These are phyloP conservation scores for Dicranocentrus wangi DNA, from an alignment of 2,888 invertebrate species.

Conservation along the genomic window DNA sequence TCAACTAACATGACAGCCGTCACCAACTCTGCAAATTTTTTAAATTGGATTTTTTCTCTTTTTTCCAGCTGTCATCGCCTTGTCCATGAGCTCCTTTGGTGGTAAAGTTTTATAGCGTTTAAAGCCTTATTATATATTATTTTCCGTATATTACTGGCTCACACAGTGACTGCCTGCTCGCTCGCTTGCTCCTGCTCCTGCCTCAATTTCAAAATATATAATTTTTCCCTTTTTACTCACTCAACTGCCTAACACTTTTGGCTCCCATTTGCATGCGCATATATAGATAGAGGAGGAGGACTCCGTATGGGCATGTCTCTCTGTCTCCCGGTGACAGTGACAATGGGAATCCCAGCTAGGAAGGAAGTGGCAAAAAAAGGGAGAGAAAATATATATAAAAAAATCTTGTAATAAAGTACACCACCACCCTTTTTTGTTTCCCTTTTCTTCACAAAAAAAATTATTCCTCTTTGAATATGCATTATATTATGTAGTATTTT, in stretches of 20 bases:
- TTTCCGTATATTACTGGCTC: no score
- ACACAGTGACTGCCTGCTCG: no score
- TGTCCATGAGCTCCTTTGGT: slow-evolving; percentile 58
- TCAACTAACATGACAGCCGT: slow-evolving; percentile 71
- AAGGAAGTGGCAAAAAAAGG: slow-evolving; percentile 31
- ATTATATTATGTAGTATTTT: neutral
- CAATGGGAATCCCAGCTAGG: slow-evolving; percentile 24
- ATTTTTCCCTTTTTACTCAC: no score
- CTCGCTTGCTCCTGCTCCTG: no score
- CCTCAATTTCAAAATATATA: no score
- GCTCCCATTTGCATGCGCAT: no score
- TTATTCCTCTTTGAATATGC: neutral
- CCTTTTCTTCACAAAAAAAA: neutral
- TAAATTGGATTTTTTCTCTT: slow-evolving; percentile 73
- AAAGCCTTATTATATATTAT: neutral
- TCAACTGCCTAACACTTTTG: no score
- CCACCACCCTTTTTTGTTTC: neutral
- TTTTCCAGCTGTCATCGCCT: slow-evolving; percentile 63
- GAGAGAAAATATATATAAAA: neutral
- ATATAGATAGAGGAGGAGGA: no score
- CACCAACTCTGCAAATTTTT: slow-evolving; percentile 72
- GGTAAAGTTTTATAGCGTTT: slow-evolving; percentile 22
- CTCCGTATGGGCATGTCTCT: no score
- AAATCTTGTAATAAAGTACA: slow-evolving; percentile 28
- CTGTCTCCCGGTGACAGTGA: slow-evolving; percentile 2